phyloP scores from a whole-genome alignment of 2,797 vertebrate genomes.

The Aerospiza tachiro region DNA sequence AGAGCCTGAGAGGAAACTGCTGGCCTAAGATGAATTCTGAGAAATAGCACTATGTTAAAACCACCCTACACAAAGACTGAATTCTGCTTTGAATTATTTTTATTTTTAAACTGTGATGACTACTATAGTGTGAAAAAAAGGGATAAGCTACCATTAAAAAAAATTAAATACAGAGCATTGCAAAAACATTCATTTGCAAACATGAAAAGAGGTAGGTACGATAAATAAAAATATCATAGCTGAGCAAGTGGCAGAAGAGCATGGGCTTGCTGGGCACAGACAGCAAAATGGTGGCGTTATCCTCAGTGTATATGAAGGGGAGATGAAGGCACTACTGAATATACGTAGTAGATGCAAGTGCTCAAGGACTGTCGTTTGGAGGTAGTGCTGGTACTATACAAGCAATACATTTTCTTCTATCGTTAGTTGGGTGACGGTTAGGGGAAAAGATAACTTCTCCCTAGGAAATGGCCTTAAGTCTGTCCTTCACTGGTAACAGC shows the following conservation, averaged over 20 bases:
- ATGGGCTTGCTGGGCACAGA: neutral
- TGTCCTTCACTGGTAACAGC: neutral
- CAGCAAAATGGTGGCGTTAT: neutral
- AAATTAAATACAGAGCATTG: neutral
- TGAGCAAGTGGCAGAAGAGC: neutral
- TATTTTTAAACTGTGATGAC: neutral
- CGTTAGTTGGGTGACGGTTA: neutral
- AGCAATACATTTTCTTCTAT: neutral
- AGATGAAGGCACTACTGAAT: constrained; percentile 34
- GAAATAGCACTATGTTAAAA: neutral
- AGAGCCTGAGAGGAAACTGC: neutral
- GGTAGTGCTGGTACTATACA: neutral
- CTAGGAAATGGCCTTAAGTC: neutral
- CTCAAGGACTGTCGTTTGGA: neutral
- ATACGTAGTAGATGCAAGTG: neutral
- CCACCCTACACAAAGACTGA: neutral
- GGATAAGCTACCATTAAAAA: neutral
- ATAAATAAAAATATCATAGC: neutral
- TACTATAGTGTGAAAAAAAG: fast-evolving
- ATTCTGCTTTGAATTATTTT: neutral
- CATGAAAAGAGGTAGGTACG: neutral
- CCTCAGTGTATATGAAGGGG: neutral
- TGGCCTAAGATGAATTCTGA: neutral
- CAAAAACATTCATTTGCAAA: neutral
- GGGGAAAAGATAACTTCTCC: neutral